Evolutionary conservation across 2,797 vertebrate species (phyloP), one percentile per base, ranked within the genome.

Genomic region (Orestias chungarensis): DNA sequence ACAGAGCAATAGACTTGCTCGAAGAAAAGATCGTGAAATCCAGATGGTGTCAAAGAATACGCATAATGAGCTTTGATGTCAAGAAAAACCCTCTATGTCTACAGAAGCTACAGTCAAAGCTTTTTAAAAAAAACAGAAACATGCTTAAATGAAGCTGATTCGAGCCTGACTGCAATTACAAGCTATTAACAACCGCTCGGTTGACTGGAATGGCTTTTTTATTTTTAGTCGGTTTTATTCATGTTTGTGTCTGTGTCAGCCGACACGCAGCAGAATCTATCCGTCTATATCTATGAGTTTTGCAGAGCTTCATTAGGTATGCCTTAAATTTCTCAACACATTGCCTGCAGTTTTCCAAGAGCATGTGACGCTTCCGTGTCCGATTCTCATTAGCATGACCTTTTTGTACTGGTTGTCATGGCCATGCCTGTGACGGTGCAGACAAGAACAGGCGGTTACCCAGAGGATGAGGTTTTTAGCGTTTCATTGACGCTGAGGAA

Each of bases 181-280:
- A 68, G 79, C 80, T 82, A 86, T 89, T 84, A 87, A 82, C 75
- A 88, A 86, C 65, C 84, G 72, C 65, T 74, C 73, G 68, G 62
- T 68, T 71, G 61, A 68, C 42, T 70, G 29, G 54, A 64, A 20
- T 7, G 18, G 0, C 9, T 65, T 64, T 71, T 76, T 69, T 80
- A 38, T 68, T 52, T 27, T 64, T 6, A 47, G 49, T 65, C 65
- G 18, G 67, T 74, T 42, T 55, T 88, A 90, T 92, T 86, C 89
- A 91, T 92, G 74, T 69, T 86, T 85, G 81, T 75, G 79, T 73
- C 84, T 81, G 81, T 74, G 57, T 81, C 84, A 76, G 76, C 82
- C 79, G 80, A 88, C 73, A 67, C 73, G 76, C 78, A 73, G 79
- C 68, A 71, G 81, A 86, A 87, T 87, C 73, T 74, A 73, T 87